Base-by-base conservation (phyloP, 2,888 invertebrate genomes). In the Apamea epomidion region DNA sequence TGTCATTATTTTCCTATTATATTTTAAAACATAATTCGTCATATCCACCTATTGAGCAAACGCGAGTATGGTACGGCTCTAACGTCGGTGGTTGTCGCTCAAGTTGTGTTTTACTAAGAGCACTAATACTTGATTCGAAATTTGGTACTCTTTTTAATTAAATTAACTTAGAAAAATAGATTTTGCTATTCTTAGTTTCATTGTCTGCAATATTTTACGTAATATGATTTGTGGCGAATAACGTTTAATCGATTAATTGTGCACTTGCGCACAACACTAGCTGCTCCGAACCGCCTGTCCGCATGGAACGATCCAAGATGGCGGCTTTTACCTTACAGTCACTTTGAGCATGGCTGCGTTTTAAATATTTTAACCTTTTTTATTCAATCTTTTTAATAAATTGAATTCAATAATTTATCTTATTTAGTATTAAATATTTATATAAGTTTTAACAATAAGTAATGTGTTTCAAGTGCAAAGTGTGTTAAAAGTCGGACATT, bases 231-330 rank as follows among this genome's bases (percentile, higher is more conserved):
- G 64, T 37, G 29, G 18, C 54, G 60, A 79, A 42, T 54, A 77
- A 62, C 48, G 42, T 75, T 37, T 51, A 90, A 91, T 94, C 95
- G 94, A 95, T 96, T 91, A 92, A 91, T 90, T 93, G 84, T 89
- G 93, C 89, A 95, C 94, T 91, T 95, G 96, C 95, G 96, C 95
- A 95, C 96, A 95, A 92, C 96, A 95, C 96, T 96, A 96, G 91
- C 90, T 82, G 88, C 90, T 87, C 88, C 90, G 90, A 89, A 90
- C 91, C 92, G 93, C 90, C 92, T 93, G 92, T 88, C 94, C 95
- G 95, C 95, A 95, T 95, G 95, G 95, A 92, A 94, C 93, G 91
- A 94, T 95, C 91, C 96, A 96, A 97, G 90, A 97, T 97, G 96
- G 96, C 96, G 95, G 94, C 93, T 94, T 94, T 94, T 93, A 95